Evolutionary conservation across 2,797 vertebrate species (phyloP), one percentile per base, ranked within the genome.

Genomic region (Brachyrhaphis roseni): DNA sequence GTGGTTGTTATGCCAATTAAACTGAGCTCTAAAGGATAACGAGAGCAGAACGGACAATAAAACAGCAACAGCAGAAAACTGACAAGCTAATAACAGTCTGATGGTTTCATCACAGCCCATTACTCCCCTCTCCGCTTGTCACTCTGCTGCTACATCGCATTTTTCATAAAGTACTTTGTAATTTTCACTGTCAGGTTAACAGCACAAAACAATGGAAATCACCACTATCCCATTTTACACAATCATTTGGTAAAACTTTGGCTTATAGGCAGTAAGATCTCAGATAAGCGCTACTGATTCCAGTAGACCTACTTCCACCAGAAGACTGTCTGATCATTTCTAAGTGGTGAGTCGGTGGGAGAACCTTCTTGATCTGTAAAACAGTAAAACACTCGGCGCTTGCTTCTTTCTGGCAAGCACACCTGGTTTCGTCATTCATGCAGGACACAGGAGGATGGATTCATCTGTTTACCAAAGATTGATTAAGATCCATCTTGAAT

Each of bases 341-440:
- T 77, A 85, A 88, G 85, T 51, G 76, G 83, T 87, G 90, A 91
- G 92, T 92, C 91, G 91, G 90, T 36, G 8, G 59, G 77, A 74
- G 83, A 53, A 77, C 39, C 64, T 75, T 75, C 75, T 72, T 78
- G 89, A 89, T 85, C 91, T 84, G 88, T 91, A 91, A 82, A 88
- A 87, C 84, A 18, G 82, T 82, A 77, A 92, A 91, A 88, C 36
- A 64, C 87, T 88, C 79, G n/a, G 79, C 74, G 82, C 76, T 85
- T 23, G 79, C 89, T 88, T 89, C 86, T 89, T 83, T 91, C 78
- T 94, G 93, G 90, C 91, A 87, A 86, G 89, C 80, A 1, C 76
- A n/a, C 28, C 45, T 71, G 47, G 83, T 81, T 88, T 86, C 59
- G 86, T 91, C 92, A 91, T 93, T 92, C 87, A 84, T 7, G 39